These are phyloP conservation scores for Pocillopora damicornis DNA, from an alignment of 64 coral and sea anemone species.

Conservation along the genomic window DNA sequence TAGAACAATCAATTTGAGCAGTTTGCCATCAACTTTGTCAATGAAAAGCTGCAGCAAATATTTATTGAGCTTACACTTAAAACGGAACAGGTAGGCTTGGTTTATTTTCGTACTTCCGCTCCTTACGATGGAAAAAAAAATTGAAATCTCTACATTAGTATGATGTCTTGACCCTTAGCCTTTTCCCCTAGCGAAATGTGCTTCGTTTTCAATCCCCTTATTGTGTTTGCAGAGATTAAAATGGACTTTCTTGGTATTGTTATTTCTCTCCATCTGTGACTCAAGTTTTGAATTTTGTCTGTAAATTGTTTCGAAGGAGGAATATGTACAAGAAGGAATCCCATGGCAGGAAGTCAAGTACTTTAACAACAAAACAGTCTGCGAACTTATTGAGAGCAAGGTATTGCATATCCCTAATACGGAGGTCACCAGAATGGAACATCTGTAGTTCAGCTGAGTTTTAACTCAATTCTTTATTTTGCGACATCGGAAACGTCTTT, in stretches of 20 bases:
- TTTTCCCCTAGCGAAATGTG: too few species aligned
- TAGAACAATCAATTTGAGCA: slow-evolving; percentile 96
- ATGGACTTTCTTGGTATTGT: too few species aligned
- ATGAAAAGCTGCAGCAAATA: slow-evolving; percentile 96
- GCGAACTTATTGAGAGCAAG: slow-evolving; percentile 88
- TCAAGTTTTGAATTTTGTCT: too few species aligned
- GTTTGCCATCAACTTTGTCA: slow-evolving; percentile 98
- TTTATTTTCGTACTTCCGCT: not conserved
- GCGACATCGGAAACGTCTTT: too few species aligned
- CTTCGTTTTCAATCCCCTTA: not conserved
- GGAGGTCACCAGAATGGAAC: not conserved
- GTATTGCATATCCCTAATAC: not conserved
- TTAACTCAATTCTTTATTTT: too few species aligned
- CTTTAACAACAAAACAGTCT: slow-evolving; percentile 90
- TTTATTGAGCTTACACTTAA: slow-evolving; percentile 97
- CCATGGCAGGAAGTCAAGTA: slow-evolving; percentile 87
- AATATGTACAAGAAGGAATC: slow-evolving; percentile 88
- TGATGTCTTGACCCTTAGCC: not conserved
- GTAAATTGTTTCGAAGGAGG: slow-evolving; percentile 55
- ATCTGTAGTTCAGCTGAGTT: too few species aligned
- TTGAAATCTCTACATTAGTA: not conserved
- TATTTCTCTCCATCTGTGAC: too few species aligned
- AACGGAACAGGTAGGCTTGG: slow-evolving; percentile 76
- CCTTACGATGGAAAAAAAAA: not conserved
- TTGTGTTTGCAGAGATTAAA: not conserved